Percentiles rank a stretch among this genome's conserved stretches.
Conservation (phyloP, 1,140 invertebrate genomes). For the Calycopis cecrops region DNA sequence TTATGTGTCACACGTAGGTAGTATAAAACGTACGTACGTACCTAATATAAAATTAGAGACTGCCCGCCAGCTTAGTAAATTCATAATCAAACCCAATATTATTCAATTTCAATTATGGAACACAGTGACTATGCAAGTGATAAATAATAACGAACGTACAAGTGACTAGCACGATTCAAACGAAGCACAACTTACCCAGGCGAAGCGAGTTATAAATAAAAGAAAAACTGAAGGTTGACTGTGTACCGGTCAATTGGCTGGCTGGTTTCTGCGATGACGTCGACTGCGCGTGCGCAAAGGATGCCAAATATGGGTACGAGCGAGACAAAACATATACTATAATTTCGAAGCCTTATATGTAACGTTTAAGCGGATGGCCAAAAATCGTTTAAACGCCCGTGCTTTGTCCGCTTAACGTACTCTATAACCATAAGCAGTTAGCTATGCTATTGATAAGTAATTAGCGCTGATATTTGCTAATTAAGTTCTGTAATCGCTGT, state of each 20-base stretch:
- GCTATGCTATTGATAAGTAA: slow-evolving; percentile 17
- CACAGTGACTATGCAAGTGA: too few relatives aligned
- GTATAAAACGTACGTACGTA: too few relatives aligned
- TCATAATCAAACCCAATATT: too few relatives aligned
- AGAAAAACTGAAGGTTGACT: slow-evolving; percentile 73
- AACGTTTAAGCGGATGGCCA: slow-evolving; percentile 61
- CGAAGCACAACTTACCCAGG: slow-evolving; percentile 60
- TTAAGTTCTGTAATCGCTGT: background rate
- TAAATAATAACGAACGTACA: background rate
- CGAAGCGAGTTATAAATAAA: slow-evolving; percentile 72
- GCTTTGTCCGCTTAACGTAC: slow-evolving; percentile 61
- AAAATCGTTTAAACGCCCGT: slow-evolving; percentile 66
- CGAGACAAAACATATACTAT: slow-evolving; percentile 48
- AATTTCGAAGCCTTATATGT: slow-evolving; percentile 66
- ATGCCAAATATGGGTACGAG: slow-evolving; percentile 30
- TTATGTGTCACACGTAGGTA: too few relatives aligned
- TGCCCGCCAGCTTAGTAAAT: too few relatives aligned
- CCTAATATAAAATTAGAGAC: too few relatives aligned
- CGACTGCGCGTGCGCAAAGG: slow-evolving; percentile 43
- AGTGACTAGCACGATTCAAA: slow-evolving; percentile 32
- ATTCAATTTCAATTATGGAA: too few relatives aligned
- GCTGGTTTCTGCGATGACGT: slow-evolving; percentile 71
- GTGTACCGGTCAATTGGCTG: slow-evolving; percentile 73
- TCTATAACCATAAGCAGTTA: slow-evolving; percentile 47
- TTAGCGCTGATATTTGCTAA: background rate